Evolutionary conservation across 2,888 invertebrate species (phyloP).

Genomic region (Andrena hattorfiana): DNA sequence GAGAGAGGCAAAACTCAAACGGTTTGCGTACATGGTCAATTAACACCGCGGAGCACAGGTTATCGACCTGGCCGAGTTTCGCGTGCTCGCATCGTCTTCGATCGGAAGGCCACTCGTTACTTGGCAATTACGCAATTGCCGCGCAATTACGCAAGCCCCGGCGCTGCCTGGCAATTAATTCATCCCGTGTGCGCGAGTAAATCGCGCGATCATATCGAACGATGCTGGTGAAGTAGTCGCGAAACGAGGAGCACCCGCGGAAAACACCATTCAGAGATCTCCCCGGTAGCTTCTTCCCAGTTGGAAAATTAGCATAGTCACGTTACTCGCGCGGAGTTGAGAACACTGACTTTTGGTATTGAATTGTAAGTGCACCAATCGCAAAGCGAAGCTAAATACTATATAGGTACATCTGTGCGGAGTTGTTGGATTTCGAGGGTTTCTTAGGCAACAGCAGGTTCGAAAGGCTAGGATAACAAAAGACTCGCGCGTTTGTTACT

Average conservation of each 20-base stretch:
- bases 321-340: neutral
- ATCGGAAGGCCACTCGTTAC: slow-evolving; percentile 55
- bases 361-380: neutral
- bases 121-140: slow-evolving; percentile 50
- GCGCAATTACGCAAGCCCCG: slow-evolving; percentile 46
- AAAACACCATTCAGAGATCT: neutral
- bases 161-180: slow-evolving; percentile 38
- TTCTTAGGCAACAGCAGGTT: too few species aligned
- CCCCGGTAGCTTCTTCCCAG: slow-evolving; percentile 25
- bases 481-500: too few species aligned
- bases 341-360: neutral
- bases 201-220: slow-evolving; percentile 30
- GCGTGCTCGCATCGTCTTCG: slow-evolving; percentile 49
- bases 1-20: slow-evolving; percentile 24
- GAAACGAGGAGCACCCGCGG: neutral
- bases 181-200: slow-evolving; percentile 17
- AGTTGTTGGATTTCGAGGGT: too few species aligned
- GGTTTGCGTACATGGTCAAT: slow-evolving; percentile 56
- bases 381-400: too few species aligned
- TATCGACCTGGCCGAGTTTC: slow-evolving; percentile 63
- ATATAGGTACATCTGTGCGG: too few species aligned
- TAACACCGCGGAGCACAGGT: slow-evolving; percentile 49
- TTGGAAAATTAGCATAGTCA: neutral
- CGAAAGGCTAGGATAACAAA: too few species aligned
- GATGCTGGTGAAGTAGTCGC: neutral